Percentiles rank a stretch among this genome's conserved stretches.
phyloP scores from a whole-genome alignment of 2,888 invertebrate species.

The Syrphus vitripennis region DNA sequence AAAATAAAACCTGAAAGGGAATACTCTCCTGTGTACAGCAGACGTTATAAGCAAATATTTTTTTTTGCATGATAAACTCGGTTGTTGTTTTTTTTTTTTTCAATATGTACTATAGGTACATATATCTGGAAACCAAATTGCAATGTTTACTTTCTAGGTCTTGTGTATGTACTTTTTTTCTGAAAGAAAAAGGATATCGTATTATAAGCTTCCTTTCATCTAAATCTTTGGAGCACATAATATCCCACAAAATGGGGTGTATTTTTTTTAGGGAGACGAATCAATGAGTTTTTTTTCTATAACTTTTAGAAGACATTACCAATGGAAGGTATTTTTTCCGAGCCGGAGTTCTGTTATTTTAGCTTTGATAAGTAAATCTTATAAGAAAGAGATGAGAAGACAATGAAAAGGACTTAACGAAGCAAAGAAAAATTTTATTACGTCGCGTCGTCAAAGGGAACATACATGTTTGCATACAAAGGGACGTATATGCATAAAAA shows the following conservation, averaged over 20 bases:
- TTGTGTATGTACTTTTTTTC: slow-evolving; percentile 21
- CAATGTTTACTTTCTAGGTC: slow-evolving; percentile 29
- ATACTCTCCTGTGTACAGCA: neutral
- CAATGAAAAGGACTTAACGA: slow-evolving; percentile 16
- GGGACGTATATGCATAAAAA: too few species aligned
- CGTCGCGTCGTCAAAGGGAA: neutral
- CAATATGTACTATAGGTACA: neutral
- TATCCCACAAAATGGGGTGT: neutral
- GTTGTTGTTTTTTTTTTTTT: too few species aligned
- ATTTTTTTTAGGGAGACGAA: neutral
- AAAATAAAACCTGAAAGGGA: neutral
- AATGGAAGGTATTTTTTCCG: neutral
- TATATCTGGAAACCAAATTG: neutral
- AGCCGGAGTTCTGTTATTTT: neutral
- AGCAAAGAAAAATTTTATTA: neutral
- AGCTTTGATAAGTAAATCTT: slow-evolving; percentile 4
- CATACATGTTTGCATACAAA: neutral
- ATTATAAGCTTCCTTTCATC: slow-evolving; percentile 20
- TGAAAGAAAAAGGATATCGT: slow-evolving; percentile 30
- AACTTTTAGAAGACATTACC: neutral
- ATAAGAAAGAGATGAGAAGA: neutral
- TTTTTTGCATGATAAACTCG: neutral
- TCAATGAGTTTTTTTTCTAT: slow-evolving; percentile 12
- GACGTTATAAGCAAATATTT: neutral
- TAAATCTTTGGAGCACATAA: neutral